Base-by-base conservation (phyloP, 2,797 vertebrate species). In the Lemur catta region DNA sequence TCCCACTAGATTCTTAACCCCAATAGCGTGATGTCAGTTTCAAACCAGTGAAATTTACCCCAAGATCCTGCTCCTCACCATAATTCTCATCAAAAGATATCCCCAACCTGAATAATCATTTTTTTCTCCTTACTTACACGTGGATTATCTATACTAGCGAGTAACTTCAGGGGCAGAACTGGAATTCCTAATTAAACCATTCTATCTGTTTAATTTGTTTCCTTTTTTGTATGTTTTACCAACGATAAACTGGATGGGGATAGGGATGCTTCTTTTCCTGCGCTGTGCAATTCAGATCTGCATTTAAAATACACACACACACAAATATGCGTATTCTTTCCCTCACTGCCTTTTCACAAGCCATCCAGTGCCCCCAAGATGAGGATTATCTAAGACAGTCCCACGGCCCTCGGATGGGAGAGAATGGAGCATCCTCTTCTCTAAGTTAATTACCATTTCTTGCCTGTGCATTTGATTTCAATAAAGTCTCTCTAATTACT, bases 401-500 rank as follows among this genome's bases (percentile, higher is more conserved):
- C 89, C 75, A 2, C 26, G 4, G 82, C 63, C 95, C 94, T 89
- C 4, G 20, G 85, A 55, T 91, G 38, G 69, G 76, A 78, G 57
- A 93, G 82, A 76, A 72, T 2, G 11, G 18, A 17, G 67, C 82
- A 33, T 48, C 89, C 81, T 18, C 78, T 52, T 61, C n/a, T 46
- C 95, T 15, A 69, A 57, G 74, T 87, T 98, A 95, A 96, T 93
- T 87, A 94, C 93, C 86, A 78, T 33, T 69, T 88, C 95, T 94
- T 84, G 97, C 94, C 96, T 75, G 79, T 50, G 76, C 94, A 35
- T 93, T 94, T 95, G 96, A 97, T 98, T 98, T 97, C 97, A 96
- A 97, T 88, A n/a, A 63, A 94, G 97, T 86, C 95, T 65, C 81
- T 97, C 95, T 97, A 97, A 98, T 98, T 94, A 97, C 96, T 97